Base-by-base conservation (phyloP, 2,888 invertebrate species). In the Leucophenga montana region DNA sequence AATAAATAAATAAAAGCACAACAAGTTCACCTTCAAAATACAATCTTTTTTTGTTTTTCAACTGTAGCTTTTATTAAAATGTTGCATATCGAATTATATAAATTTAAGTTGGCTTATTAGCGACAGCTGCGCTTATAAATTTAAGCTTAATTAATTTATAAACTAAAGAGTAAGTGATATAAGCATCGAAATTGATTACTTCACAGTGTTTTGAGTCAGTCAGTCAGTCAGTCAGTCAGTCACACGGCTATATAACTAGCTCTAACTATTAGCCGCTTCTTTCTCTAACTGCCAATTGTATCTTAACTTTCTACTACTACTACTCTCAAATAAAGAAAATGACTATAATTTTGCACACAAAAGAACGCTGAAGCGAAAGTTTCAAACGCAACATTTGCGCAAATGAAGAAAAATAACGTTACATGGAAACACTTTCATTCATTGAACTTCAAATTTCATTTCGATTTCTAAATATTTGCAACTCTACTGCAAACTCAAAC, bases 121-220 rank as follows among this genome's bases (percentile, higher is more conserved):
- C n/a, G 14, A 22, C 18, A 54, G 31, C 31, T 57, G 31, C 33
- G 57, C 57, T 57, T 57, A 57, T 57, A 57, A 57, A 57, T 31
- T 57, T 11, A 57, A 57, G 57, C 57, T 57, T 57, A 57, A 57
- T 31, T 57, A 57, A 57, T 57, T 57, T n/a, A n/a, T n/a, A n/a
- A 31, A 27, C 31, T 57, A 57, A 27, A 27, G 4, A 27, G 27
- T 4, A 27, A 27, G n/a, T 27, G 4, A 27, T 27, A 27, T 2
- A 2, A 27, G 27, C 27, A 3, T 27, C 4, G 2, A 27, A 27
- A 27, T 3, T 27, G 27, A 3, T 27, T 27, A 27, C 4, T 27
- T n/a, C n/a, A n/a, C n/a, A n/a, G n/a, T 27, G 27, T 27, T 27
- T 27, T 27, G 27, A 27, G 27, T 27, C n/a, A n/a, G n/a, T n/a